Conservation (phyloP, 2,113 vertebrate species). For the Cebidichthys violaceus region DNA sequence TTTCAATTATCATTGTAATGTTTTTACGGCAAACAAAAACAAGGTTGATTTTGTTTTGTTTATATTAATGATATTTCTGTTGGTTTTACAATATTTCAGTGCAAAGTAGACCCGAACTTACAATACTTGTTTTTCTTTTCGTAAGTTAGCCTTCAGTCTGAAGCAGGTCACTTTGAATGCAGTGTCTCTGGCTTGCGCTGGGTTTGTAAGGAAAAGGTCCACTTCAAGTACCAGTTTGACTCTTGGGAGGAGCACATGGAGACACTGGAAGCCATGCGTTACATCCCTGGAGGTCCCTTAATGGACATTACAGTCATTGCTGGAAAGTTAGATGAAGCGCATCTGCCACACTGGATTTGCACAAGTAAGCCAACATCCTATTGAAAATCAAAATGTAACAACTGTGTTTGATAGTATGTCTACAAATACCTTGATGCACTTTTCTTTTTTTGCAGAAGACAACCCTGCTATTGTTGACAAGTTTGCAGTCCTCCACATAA, state of each 20-base stretch:
- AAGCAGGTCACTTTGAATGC: slow-evolving; percentile 44
- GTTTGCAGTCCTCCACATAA: slow-evolving; percentile 5
- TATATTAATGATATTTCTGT: background rate
- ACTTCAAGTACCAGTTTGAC: slow-evolving; percentile 32
- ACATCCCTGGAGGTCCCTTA: slow-evolving; percentile 46
- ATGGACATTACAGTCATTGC: slow-evolving; percentile 32
- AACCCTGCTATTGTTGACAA: background rate
- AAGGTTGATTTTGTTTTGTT: background rate
- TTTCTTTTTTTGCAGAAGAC: slow-evolving; percentile 2
- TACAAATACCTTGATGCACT: background rate
- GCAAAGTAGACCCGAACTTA: background rate
- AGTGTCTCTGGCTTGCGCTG: slow-evolving; percentile 41
- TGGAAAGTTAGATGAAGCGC: slow-evolving; percentile 29
- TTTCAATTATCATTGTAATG: background rate
- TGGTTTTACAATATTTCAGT: background rate
- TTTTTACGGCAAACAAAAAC: background rate
- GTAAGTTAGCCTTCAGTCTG: slow-evolving; percentile 31
- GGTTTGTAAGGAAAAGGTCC: slow-evolving; percentile 31
- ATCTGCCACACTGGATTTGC: slow-evolving; percentile 53
- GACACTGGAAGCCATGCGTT: background rate
- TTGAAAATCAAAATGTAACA: background rate
- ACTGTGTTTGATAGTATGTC: background rate
- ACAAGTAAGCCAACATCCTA: background rate
- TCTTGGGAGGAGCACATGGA: slow-evolving; percentile 41
- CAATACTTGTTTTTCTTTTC: background rate